These are phyloP conservation scores for Lepidurus apus DNA, from an alignment of 1,140 invertebrate genomes.

Conservation along the genomic window DNA sequence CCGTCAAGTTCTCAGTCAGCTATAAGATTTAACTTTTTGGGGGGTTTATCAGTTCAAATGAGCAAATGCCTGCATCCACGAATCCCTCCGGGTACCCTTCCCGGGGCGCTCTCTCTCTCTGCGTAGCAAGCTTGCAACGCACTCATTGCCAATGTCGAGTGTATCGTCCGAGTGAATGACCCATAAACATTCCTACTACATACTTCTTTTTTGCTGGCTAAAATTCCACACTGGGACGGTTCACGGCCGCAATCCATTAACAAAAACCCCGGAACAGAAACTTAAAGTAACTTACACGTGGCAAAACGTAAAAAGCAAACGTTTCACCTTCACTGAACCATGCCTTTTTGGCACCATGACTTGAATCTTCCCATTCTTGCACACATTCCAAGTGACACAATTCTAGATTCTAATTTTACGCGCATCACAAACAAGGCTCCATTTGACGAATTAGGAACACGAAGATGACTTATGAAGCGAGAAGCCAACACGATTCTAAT, in stretches of 20 bases:
- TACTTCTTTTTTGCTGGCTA: neutral
- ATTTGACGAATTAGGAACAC: too few species aligned
- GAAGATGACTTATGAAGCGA: too few species aligned
- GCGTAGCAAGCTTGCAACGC: neutral
- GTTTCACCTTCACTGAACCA: too few species aligned
- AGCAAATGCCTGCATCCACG: neutral
- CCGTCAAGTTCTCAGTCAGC: neutral
- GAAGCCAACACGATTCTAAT: too few species aligned
- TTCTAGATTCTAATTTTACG: too few species aligned
- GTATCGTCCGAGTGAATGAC: neutral
- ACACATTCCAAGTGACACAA: too few species aligned
- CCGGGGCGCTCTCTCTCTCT: neutral
- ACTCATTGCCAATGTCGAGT: constrained; percentile 2
- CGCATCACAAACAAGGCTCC: too few species aligned
- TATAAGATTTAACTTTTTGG: neutral
- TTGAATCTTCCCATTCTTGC: too few species aligned
- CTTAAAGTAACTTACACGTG: too few species aligned
- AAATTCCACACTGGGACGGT: neutral
- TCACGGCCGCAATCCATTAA: neutral
- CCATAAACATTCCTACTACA: neutral
- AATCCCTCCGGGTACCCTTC: neutral
- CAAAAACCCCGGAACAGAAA: neutral
- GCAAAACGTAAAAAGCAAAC: too few species aligned
- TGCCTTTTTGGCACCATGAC: too few species aligned
- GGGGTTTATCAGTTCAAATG: neutral